Evolutionary conservation across 2,797 vertebrate genomes (phyloP).

Genomic region (Knipowitschia caucasica): DNA sequence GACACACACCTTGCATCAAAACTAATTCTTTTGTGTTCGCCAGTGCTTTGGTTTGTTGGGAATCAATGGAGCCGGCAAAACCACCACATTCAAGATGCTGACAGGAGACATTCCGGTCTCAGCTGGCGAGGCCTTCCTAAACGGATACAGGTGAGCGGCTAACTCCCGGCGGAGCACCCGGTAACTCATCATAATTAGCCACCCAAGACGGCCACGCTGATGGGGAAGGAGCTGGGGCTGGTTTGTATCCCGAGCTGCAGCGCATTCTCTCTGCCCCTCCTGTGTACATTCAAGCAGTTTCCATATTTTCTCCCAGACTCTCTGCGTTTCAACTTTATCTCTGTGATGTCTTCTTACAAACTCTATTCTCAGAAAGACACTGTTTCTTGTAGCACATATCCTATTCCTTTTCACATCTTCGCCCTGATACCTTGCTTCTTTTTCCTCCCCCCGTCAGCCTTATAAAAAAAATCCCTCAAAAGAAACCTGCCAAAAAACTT

Average conservation of each 20-base stretch:
- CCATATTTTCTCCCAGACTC: slow-evolving; percentile 21
- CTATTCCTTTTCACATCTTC: slow-evolving; percentile 53
- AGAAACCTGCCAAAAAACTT: slow-evolving; percentile 38
- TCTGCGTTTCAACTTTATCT: slow-evolving; percentile 25
- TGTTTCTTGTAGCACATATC: slow-evolving; percentile 43
- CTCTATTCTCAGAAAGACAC: slow-evolving; percentile 40
- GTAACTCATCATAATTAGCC: slow-evolving; percentile 73
- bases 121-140: slow-evolving; percentile 91
- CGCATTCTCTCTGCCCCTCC: slow-evolving; percentile 46
- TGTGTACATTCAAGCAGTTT: slow-evolving; percentile 41
- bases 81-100: slow-evolving; percentile 98
- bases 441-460: slow-evolving; percentile 12
- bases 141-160: slow-evolving; percentile 87
- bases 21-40: slow-evolving; percentile 26
- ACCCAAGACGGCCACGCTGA: slow-evolving; percentile 60
- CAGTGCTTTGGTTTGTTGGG: slow-evolving; percentile 97
- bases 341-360: slow-evolving; percentile 43
- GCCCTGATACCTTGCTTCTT: slow-evolving; percentile 35
- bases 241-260: slow-evolving; percentile 26
- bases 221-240: slow-evolving; percentile 41
- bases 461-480: slow-evolving; percentile 42
- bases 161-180: slow-evolving; percentile 45
- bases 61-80: slow-evolving; percentile 97
- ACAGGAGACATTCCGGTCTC: slow-evolving; percentile 94
- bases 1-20: neutral